These are phyloP conservation scores for Luperina testacea DNA, from an alignment of 2,888 invertebrate species.

Conservation along the genomic window DNA sequence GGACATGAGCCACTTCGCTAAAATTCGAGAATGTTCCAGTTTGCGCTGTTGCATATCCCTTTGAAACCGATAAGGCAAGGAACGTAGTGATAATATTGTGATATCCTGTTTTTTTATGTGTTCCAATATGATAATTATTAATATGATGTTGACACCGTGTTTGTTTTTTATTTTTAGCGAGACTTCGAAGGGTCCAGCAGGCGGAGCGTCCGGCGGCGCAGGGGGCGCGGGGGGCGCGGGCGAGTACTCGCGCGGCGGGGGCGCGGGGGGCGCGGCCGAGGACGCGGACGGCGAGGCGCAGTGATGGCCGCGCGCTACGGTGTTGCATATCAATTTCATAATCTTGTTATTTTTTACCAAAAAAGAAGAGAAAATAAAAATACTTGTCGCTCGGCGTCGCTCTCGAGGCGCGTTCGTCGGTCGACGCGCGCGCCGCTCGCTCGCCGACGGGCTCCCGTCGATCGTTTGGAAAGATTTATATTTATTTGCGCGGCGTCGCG, in stretches of 20 bases:
- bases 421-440: slow-evolving; percentile 50
- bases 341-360: slow-evolving; percentile 88
- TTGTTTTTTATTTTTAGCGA: slow-evolving; percentile 71
- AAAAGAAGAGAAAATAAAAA: slow-evolving; percentile 80
- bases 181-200: slow-evolving; percentile 73
- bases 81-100: background rate
- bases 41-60: too few relatives aligned
- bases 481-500: slow-evolving; percentile 74
- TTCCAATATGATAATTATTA: background rate
- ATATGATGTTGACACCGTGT: background rate
- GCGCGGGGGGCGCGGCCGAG: slow-evolving; percentile 63
- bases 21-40: background rate
- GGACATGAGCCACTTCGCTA: background rate
- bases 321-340: slow-evolving; percentile 85
- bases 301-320: slow-evolving; percentile 74
- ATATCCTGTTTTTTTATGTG: background rate
- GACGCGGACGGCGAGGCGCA: slow-evolving; percentile 77
- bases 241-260: slow-evolving; percentile 45
- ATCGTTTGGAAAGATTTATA: slow-evolving; percentile 69
- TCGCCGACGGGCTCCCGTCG: slow-evolving; percentile 65
- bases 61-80: background rate
- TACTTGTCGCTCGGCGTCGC: slow-evolving; percentile 66
- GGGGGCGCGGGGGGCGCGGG: slow-evolving; percentile 32
- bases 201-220: slow-evolving; percentile 61
- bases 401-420: slow-evolving; percentile 50